Evolutionary conservation across 1,140 invertebrate species (phyloP).

Genomic region (Eubasilissa regina): DNA sequence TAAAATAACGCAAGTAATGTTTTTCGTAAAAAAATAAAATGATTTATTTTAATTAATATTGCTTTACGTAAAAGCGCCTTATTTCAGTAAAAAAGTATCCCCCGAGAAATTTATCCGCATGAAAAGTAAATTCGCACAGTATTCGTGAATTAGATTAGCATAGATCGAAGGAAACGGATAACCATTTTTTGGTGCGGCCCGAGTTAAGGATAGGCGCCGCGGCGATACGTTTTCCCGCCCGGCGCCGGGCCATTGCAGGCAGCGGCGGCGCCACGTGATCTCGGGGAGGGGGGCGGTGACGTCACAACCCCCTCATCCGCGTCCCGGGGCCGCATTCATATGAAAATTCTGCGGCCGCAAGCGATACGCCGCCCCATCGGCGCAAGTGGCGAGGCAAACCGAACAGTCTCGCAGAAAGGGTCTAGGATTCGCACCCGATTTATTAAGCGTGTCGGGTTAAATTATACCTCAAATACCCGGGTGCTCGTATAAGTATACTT

Average conservation of each 20-base stretch:
- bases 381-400: conserved; percentile 6
- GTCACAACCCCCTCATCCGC: conserved; percentile 3
- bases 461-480: not conserved
- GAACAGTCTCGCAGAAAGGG: conserved; percentile 2
- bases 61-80: no score
- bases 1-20: no score
- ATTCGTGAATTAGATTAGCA: not conserved
- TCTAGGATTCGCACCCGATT: not conserved
- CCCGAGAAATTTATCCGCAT: not conserved
- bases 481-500: no score
- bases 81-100: not conserved
- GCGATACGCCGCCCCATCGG: no score
- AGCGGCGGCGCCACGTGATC: conserved; percentile 31
- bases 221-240: conserved; percentile 19
- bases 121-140: not conserved
- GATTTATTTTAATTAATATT: no score
- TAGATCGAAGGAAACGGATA: conserved; percentile 9
- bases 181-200: conserved; percentile 30
- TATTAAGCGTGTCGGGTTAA: no score
- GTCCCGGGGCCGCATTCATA: not conserved
- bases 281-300: not conserved
- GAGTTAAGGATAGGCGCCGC: conserved; percentile 5
- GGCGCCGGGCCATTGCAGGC: not conserved
- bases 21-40: no score
- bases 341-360: not conserved